A percentile compares a stretch with the other conserved stretches of the same genome.
These are phyloP conservation scores for Hemitrygon akajei DNA, from an alignment of 2,797 vertebrate genomes.

Conservation along the genomic window DNA sequence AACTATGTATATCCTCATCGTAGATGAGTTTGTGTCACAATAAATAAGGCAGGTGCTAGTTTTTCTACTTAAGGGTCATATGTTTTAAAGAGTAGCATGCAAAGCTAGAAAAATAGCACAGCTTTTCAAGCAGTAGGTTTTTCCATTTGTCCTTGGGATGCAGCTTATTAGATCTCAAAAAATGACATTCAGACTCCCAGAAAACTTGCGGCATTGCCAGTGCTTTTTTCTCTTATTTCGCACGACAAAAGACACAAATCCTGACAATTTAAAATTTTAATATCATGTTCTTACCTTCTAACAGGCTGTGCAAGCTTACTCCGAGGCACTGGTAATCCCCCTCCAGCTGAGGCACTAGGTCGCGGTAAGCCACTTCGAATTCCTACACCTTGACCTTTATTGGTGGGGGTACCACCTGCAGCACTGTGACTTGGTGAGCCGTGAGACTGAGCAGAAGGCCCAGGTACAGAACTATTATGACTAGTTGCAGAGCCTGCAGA, in stretches of 20 bases:
- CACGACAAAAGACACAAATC: not conserved
- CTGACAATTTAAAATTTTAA: not conserved
- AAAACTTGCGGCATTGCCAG: not conserved
- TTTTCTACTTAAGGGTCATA: no score
- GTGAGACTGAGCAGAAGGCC: conserved; percentile 53
- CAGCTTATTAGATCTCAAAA: no score
- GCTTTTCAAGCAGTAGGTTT: no score
- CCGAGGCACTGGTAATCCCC: conserved; percentile 84
- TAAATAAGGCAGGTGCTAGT: no score
- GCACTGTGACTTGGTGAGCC: conserved; percentile 54
- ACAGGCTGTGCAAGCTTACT: conserved; percentile 96
- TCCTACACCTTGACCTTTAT: conserved; percentile 73
- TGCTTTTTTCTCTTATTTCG: not conserved
- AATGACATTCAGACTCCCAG: not conserved
- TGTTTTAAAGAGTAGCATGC: no score
- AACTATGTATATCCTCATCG: no score
- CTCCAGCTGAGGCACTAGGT: conserved; percentile 70
- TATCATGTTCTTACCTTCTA: conserved; percentile 69
- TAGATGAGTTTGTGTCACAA: no score
- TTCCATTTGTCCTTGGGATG: no score
- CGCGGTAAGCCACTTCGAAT: conserved; percentile 83
- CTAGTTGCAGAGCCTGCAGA: conserved; percentile 48
- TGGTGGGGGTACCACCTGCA: conserved; percentile 69
- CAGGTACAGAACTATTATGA: conserved; percentile 58
- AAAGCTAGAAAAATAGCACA: no score